Evolutionary conservation across 2,888 invertebrate species (phyloP), one percentile per base, ranked within the genome.

Genomic region (Apamea anceps): DNA sequence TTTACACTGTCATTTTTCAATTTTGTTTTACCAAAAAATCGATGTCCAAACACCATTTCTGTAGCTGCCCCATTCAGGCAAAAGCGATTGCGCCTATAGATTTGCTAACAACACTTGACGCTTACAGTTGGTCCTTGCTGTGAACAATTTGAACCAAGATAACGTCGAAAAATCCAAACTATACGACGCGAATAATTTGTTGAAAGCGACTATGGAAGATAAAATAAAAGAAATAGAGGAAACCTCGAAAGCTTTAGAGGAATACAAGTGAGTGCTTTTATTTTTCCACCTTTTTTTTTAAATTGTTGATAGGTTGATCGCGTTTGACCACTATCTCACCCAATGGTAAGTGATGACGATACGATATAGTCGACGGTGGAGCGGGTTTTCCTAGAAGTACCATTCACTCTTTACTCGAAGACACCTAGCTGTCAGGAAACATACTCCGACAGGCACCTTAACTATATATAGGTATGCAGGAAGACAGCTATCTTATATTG

Each of bases 81-180:
- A 67, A 70, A 48, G 7, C 8, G 5, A 37, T 51, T 60, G 28
- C 32, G 67, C 71, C 74, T 67, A 21, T 25, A 32, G 15, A 32
- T 70, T 68, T 37, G 0, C n/a, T 73, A 63, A 82, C 57, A 42
- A 37, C 62, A 81, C 73, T 70, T 25, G 3, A n/a, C 12, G 4
- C 13, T 93, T 93, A 45, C 89, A 96, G 96, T 91, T 96, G 45
- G 92, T 95, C 5, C 72, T 91, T 70, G 93, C 95, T 60, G 94
- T 95, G 0, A 95, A 93, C 77, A 94, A 87, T 88, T 89, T 93
- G 12, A 95, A 94, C 72, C 93, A 94, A 81, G 95, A 95, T 83
- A 95, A 95, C 82, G 88, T 86, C 0, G 95, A 95, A 7, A 94
- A 88, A 85, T 68, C 72, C 0, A 94, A 93, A 87, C 25, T 92